Percentiles rank a stretch among this genome's conserved stretches.
These are phyloP conservation scores for Emesis furor DNA, from an alignment of 2,888 invertebrate species.

Conservation along the genomic window DNA sequence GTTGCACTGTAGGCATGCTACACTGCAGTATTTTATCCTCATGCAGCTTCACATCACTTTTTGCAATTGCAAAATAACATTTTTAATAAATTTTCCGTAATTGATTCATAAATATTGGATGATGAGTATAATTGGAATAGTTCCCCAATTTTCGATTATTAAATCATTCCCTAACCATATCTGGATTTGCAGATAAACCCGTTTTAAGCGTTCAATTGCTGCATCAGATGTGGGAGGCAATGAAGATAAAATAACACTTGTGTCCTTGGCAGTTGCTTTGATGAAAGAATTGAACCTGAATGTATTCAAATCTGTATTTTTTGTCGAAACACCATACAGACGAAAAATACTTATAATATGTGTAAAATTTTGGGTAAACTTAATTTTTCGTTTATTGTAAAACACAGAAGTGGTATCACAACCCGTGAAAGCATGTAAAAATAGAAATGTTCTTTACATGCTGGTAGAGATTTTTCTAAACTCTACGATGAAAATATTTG, in stretches of 20 bases:
- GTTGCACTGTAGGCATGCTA: constrained; percentile 39
- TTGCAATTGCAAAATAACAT: too few species aligned
- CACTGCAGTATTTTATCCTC: constrained; percentile 40
- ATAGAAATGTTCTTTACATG: constrained; percentile 30
- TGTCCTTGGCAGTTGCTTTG: too few species aligned
- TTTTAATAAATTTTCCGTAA: too few species aligned
- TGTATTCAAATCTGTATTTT: constrained; percentile 17
- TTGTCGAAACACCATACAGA: constrained; percentile 15
- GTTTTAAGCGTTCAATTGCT: too few species aligned
- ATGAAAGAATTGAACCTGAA: constrained; percentile 17
- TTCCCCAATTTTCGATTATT: too few species aligned
- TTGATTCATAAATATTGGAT: too few species aligned
- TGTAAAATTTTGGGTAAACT: not conserved
- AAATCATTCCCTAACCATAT: too few species aligned
- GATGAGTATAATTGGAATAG: too few species aligned
- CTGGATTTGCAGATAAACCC: too few species aligned
- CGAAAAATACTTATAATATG: constrained; percentile 19
- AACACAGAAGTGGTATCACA: constrained; percentile 19
- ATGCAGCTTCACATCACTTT: constrained; percentile 34
- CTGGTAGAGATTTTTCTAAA: constrained; percentile 32
- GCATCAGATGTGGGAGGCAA: too few species aligned
- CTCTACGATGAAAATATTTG: constrained; percentile 23
- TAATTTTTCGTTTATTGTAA: constrained; percentile 1
- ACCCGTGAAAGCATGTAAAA: constrained; percentile 25
- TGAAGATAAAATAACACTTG: too few species aligned